Percentiles rank a stretch among this genome's conserved stretches.
phyloP scores from a whole-genome alignment of 1,140 invertebrate species.

The Ceratoteleas bidentatus region DNA sequence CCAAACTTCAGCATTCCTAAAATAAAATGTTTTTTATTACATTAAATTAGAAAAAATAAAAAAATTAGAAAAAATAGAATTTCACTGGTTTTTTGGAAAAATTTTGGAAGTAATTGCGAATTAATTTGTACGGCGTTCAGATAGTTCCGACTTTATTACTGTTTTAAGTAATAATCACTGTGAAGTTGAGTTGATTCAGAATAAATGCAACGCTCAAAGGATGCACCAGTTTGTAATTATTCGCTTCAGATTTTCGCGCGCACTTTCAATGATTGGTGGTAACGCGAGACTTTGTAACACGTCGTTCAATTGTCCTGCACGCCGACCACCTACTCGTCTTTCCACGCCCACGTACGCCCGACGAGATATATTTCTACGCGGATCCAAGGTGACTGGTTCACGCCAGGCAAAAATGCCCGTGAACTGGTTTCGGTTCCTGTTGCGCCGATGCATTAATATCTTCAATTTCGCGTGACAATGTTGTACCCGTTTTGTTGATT shows the following conservation, averaged over 20 bases:
- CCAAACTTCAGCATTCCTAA: no score
- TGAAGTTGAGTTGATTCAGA: background rate
- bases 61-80: no score
- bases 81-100: no score
- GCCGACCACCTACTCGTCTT: constrained; percentile 62
- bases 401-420: constrained; percentile 32
- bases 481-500: constrained; percentile 6
- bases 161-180: constrained; percentile 46
- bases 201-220: constrained; percentile 3
- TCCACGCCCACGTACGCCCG: constrained; percentile 47
- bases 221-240: background rate
- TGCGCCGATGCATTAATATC: constrained; percentile 45
- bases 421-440: constrained; percentile 65
- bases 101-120: no score
- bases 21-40: no score
- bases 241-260: background rate
- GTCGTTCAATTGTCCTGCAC: constrained; percentile 44
- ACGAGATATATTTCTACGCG: constrained; percentile 33
- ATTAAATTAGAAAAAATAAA: no score
- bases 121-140: no score
- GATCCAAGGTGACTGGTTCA: constrained; percentile 56
- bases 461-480: constrained; percentile 48
- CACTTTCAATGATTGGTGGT: constrained; percentile 12
- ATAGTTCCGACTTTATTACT: constrained; percentile 24
- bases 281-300: constrained; percentile 18